These are phyloP conservation scores for Anas flavirostris DNA, from an alignment of 2,797 vertebrate species.

Conservation along the genomic window DNA sequence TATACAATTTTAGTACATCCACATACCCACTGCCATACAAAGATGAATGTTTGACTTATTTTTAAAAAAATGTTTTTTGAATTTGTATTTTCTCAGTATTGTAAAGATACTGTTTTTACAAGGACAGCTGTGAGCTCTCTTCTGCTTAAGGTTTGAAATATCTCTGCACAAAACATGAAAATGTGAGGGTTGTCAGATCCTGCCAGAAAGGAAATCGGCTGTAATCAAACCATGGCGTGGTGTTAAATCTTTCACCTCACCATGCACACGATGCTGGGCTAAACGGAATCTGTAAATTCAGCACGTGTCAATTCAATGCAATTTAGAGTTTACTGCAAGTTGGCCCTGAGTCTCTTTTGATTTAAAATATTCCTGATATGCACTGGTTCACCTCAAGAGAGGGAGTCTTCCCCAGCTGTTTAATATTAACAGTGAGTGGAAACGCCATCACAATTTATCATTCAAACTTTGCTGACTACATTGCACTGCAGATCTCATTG, in stretches of 20 bases:
- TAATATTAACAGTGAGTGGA: slow-evolving; percentile 37
- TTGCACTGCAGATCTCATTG: slow-evolving; percentile 5
- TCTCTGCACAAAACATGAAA: background rate
- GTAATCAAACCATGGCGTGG: background rate
- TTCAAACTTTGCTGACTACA: slow-evolving; percentile 34
- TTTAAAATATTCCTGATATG: slow-evolving; percentile 47
- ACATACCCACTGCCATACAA: background rate
- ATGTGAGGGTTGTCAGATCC: background rate
- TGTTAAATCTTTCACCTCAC: background rate
- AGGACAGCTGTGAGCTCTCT: background rate
- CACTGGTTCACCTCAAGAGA: slow-evolving; percentile 8
- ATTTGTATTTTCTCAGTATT: background rate
- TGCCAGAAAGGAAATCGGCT: background rate
- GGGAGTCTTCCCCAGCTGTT: slow-evolving; percentile 16
- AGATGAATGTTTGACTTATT: background rate
- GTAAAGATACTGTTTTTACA: background rate
- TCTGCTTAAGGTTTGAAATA: background rate
- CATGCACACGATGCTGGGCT: background rate
- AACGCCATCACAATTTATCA: slow-evolving; percentile 52
- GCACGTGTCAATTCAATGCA: background rate
- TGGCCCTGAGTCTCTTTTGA: background rate
- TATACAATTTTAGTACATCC: background rate
- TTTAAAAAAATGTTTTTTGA: background rate
- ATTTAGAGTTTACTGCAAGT: background rate
- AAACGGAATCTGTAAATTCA: background rate